phyloP scores from a whole-genome alignment of 2,113 vertebrate genomes.

The Chloebia gouldiae region DNA sequence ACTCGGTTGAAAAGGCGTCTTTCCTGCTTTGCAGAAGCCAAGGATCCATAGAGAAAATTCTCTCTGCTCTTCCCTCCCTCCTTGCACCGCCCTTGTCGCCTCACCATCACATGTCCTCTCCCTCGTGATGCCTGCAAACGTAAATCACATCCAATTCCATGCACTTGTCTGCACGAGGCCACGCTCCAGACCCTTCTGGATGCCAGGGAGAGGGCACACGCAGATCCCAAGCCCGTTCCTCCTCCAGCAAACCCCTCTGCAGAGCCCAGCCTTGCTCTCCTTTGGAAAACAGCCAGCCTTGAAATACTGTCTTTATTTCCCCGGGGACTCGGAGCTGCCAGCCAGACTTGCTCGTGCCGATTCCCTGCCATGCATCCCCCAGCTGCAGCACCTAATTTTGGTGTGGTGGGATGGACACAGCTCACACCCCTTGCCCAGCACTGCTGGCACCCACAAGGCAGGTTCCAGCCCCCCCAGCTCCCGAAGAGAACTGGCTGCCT shows the following conservation, averaged over 20 bases:
- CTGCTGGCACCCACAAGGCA: background rate
- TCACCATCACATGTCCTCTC: background rate
- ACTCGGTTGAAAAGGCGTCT: background rate
- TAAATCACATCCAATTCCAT: background rate
- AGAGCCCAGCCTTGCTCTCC: background rate
- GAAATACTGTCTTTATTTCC: background rate
- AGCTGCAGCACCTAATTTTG: background rate
- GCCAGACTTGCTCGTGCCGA: background rate
- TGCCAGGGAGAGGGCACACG: background rate
- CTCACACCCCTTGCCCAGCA: background rate
- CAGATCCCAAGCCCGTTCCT: background rate
- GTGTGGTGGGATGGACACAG: background rate
- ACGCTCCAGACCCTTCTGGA: background rate
- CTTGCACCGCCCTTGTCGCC: background rate
- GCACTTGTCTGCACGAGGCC: background rate
- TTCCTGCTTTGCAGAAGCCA: constrained; percentile 34
- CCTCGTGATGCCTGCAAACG: background rate
- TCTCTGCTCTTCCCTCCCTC: background rate
- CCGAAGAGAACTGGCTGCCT: background rate
- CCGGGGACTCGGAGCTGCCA: background rate
- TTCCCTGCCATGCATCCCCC: background rate
- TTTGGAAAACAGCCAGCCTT: constrained; percentile 1
- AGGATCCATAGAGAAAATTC: background rate
- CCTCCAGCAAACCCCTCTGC: background rate
- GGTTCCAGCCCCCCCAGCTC: background rate